Evolutionary conservation across 2,888 invertebrate species (phyloP), one percentile per base, ranked within the genome.

Genomic region (Heliconius cydno): DNA sequence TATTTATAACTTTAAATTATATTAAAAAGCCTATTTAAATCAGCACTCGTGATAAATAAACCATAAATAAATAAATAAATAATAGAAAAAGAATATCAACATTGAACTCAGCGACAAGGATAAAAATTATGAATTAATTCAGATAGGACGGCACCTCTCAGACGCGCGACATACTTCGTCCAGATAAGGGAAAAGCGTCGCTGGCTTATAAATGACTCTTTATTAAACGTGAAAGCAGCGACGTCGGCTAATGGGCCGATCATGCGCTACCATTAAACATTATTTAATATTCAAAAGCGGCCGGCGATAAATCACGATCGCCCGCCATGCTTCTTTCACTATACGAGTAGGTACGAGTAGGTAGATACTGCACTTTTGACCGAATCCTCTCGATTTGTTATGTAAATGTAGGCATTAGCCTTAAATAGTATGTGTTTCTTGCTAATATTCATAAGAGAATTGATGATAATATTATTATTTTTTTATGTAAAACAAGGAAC

Each of bases 251-350:
- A 95, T 95, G 95, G 95, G 92, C 92, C 93, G 94, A 94, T 95
- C 95, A 95, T 95, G 95, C 94, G 94, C 94, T 94, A 94, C 94
- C 94, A 95, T 95, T 95, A 94, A 94, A 94, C 92, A 95, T 95
- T 95, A 95, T 95, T 95, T 94, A 95, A 95, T 95, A 95, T 95
- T 95, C 95, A 95, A 95, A 95, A 94, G 94, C 92, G 89, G 87
- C 93, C 92, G 90, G 88, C 91, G 89, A 95, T 95, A 95, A 95
- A 95, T 95, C 95, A 94, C 93, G 93, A 90, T 90, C 90, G 90
- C 90, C 92, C 92, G 92, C 94, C 92, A 92, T 92, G 93, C 90
- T 92, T 90, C 93, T 92, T 92, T 87, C 90, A 90, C 92, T 91
- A 89, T 19, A 52, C 52, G 52, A 52, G 6, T 41, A 41, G 9